A percentile compares a stretch with the other conserved stretches of the same genome.
Conservation (phyloP, 2,113 vertebrate genomes). For the Xenopus borealis region DNA sequence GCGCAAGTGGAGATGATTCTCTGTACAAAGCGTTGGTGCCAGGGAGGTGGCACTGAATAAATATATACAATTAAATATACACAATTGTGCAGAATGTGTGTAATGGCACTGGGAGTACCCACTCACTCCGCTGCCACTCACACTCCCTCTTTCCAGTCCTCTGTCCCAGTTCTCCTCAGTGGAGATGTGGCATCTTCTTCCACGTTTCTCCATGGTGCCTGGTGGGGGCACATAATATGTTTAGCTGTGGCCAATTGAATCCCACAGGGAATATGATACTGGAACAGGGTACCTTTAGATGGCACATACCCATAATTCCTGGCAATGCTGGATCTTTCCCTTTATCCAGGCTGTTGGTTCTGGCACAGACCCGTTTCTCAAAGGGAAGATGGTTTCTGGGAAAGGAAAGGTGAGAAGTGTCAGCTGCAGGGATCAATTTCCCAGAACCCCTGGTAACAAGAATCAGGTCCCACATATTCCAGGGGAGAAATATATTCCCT, state of each 20-base stretch:
- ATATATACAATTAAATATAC: slow-evolving; percentile 1
- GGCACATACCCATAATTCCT: no score
- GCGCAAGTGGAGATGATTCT: no score
- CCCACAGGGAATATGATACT: no score
- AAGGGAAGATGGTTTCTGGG: slow-evolving; percentile 60
- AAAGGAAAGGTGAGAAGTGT: slow-evolving; percentile 4
- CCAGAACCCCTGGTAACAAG: no score
- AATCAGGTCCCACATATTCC: neutral
- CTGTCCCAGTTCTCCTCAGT: slow-evolving; percentile 26
- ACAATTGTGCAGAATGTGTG: neutral
- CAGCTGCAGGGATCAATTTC: neutral
- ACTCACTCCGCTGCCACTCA: neutral
- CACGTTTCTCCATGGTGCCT: slow-evolving; percentile 84
- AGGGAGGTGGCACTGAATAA: slow-evolving; percentile 4
- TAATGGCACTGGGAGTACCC: slow-evolving; percentile 8
- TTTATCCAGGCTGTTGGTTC: no score
- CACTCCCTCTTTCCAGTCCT: slow-evolving; percentile 30
- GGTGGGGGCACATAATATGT: neutral
- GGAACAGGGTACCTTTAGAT: no score
- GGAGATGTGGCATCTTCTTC: slow-evolving; percentile 74
- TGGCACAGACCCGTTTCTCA: no score
- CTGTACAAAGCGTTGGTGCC: neutral
- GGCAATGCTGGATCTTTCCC: no score
- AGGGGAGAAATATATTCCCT: no score
- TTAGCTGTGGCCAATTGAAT: no score